Evolutionary conservation across 2,888 invertebrate genomes (phyloP).

Genomic region (Ophion ventricosus): DNA sequence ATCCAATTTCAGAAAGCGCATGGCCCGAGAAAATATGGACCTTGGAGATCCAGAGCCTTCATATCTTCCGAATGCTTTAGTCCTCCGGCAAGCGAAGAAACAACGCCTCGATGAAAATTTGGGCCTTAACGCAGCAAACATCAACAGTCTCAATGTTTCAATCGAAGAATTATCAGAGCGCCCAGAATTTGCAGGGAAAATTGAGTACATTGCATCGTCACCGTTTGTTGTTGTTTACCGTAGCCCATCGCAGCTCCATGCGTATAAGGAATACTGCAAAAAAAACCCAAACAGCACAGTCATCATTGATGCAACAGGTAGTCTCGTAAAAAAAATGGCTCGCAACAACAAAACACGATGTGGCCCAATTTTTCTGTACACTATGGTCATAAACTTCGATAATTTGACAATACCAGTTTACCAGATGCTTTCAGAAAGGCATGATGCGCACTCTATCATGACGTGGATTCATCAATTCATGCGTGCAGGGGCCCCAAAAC

Average conservation of each 20-base stretch:
- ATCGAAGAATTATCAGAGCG: not conserved
- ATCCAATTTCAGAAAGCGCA: not conserved
- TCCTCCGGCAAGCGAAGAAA: slow-evolving; percentile 4
- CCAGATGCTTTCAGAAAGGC: slow-evolving; percentile 3
- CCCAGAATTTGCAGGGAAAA: not conserved
- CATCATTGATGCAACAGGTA: not conserved
- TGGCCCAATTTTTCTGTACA: slow-evolving; percentile 1
- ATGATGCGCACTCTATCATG: not conserved
- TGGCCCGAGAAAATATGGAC: not conserved
- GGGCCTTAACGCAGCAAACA: not conserved
- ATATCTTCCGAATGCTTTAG: not conserved
- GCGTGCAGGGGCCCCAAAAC: not conserved
- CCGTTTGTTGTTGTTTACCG: not conserved
- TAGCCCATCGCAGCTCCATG: not conserved
- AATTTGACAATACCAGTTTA: not conserved
- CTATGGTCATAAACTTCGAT: not conserved
- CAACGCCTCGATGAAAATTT: not conserved
- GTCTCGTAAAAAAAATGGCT: not conserved
- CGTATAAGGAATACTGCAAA: slow-evolving; percentile 11
- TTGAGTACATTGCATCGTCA: not conserved
- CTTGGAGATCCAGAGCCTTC: slow-evolving; percentile 1
- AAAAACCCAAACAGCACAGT: not conserved
- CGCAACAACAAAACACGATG: not conserved
- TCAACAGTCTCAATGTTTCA: not conserved
- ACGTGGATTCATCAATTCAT: not conserved